Conservation (phyloP, 1,140 invertebrate species). For the Glossosoma conforme region DNA sequence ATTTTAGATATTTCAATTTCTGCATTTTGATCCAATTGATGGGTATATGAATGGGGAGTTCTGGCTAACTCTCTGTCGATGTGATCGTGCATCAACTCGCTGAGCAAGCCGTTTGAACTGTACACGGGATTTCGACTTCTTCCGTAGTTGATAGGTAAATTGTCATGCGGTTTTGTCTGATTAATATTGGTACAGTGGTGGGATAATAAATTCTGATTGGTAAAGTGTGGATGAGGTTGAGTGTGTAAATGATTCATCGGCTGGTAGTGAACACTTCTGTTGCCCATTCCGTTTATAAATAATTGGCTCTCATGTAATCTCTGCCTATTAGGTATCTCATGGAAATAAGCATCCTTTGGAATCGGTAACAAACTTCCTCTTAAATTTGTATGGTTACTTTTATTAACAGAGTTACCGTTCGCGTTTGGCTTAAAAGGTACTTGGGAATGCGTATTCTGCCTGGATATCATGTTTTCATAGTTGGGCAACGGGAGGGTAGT, state of each 20-base stretch:
- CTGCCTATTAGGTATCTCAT: constrained; percentile 51
- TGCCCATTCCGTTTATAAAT: constrained; percentile 3
- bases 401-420: constrained; percentile 19
- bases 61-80: constrained; percentile 45
- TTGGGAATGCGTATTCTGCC: constrained; percentile 27
- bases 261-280: constrained; percentile 20
- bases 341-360: constrained; percentile 57
- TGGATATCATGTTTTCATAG: constrained; percentile 49
- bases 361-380: constrained; percentile 34
- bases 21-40: constrained; percentile 44
- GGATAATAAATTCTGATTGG: constrained; percentile 6
- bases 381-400: constrained; percentile 15
- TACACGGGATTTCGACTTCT: constrained; percentile 45
- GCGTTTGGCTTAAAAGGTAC: constrained; percentile 20
- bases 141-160: constrained; percentile 36
- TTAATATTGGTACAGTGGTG: constrained; percentile 6
- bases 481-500: constrained; percentile 48
- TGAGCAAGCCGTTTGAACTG: constrained; percentile 45
- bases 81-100: constrained; percentile 51
- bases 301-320: constrained; percentile 37
- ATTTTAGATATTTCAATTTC: constrained; percentile 47
- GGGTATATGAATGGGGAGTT: constrained; percentile 47
- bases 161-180: constrained; percentile 7
- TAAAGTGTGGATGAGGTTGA: constrained; percentile 23
- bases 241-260: constrained; percentile 9